Base-by-base conservation (phyloP, 1,140 invertebrate genomes). In the Listronotus oregonensis region DNA sequence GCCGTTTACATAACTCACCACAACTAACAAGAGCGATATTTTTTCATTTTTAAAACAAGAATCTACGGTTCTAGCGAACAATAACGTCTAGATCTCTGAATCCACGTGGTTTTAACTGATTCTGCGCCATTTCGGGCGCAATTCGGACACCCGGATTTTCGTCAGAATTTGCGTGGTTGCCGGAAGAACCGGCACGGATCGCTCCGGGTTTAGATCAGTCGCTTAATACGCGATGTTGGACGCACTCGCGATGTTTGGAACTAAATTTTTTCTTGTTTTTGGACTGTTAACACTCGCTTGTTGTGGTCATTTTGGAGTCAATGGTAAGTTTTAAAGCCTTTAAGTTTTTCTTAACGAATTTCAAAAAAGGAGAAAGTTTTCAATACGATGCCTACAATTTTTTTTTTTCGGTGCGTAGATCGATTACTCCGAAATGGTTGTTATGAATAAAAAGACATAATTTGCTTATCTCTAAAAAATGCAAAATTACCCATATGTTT, bases 31-130 rank as follows among this genome's bases (percentile, higher is more conserved):
- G 55, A 27, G 44, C 37, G 37, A 65, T 65, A 65, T 65, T 65
- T 65, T 65, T 65, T 65, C 63, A 65, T 65, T 65, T 43, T 65
- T 65, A 58, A 65, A 57, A 65, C 37, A 65, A 65, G 63, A 65
- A 65, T 65, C 52, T 65, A 65, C 47, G 54, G 46, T 65, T 43
- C 44, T 32, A 46, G 27, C 43, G 31, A 55, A 50, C 64, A 51
- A 66, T 66, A 59, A 52, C 57, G 49, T 60, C 47, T 66, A 37
- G 64, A 64, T 64, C 18, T 52, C 27, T 31, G 37, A 58, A 66
- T 47, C 42, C 64, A 66, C 64, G 64, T 66, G 64, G 63, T 66
- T 42, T 52, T 21, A 39, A 49, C 14, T 60, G 56, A 59, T 51
- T 50, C 64, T 59, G 64, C 64, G 64, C 64, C n/a, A 32, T 8